Percentiles rank a stretch among this genome's conserved stretches.
These are phyloP conservation scores for Dimorphilus gyrociliatus DNA, from an alignment of 2,888 invertebrate species.

Conservation along the genomic window DNA sequence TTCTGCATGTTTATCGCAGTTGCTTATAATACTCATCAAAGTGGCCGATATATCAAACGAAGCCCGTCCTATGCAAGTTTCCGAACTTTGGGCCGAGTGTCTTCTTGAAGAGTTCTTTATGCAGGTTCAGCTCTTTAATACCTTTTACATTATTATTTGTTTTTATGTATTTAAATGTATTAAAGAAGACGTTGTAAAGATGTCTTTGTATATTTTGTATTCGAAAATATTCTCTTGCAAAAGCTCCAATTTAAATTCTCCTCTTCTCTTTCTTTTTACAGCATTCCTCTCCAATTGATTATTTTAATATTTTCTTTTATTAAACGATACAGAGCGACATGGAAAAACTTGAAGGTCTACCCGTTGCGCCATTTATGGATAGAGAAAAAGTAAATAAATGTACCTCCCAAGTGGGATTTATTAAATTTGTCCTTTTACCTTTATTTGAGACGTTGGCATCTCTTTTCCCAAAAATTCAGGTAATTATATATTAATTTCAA, in stretches of 20 bases:
- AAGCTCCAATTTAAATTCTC: too few relatives aligned
- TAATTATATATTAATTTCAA: too few relatives aligned
- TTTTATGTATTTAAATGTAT: too few relatives aligned
- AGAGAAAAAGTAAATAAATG: slow-evolving; percentile 38
- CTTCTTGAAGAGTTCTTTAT: slow-evolving; percentile 45
- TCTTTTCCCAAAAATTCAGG: too few relatives aligned
- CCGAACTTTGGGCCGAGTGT: slow-evolving; percentile 64
- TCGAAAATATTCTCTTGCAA: too few relatives aligned
- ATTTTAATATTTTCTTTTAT: too few relatives aligned
- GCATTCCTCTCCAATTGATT: too few relatives aligned
- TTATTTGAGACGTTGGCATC: slow-evolving; percentile 34
- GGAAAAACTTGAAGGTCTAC: slow-evolving; percentile 37
- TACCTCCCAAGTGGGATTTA: slow-evolving; percentile 38
- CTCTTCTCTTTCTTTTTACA: too few relatives aligned
- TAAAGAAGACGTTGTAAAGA: too few relatives aligned
- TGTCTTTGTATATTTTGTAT: too few relatives aligned
- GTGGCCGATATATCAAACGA: slow-evolving; percentile 71
- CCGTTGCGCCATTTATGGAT: slow-evolving; percentile 40
- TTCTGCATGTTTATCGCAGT: slow-evolving; percentile 11
- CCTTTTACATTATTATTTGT: too few relatives aligned
- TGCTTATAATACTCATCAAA: slow-evolving; percentile 51
- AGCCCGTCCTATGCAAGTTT: slow-evolving; percentile 63
- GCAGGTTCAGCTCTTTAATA: too few relatives aligned
- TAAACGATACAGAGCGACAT: slow-evolving; percentile 44
- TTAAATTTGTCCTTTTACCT: slow-evolving; percentile 37